A percentile compares a stretch with the other conserved stretches of the same genome.
Evolutionary conservation across 2,797 vertebrate genomes (phyloP).

Genomic region (Hirundo rustica): DNA sequence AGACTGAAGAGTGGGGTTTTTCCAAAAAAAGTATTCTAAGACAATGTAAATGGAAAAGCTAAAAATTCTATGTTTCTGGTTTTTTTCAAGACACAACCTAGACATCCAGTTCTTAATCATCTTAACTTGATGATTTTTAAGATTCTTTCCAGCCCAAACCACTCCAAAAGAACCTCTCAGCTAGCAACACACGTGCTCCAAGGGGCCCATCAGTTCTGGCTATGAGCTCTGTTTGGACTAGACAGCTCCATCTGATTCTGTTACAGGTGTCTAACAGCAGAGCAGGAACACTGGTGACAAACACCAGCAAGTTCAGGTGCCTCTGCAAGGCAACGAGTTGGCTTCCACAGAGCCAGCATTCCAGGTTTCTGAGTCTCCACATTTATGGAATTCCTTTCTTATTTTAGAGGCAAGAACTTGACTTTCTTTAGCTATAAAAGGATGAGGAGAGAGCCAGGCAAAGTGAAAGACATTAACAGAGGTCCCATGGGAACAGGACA

Average conservation of each 20-base stretch:
- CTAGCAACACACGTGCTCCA: background rate
- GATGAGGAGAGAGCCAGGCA: slow-evolving; percentile 26
- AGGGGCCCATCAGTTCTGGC: background rate
- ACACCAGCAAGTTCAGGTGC: background rate
- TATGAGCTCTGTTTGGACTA: background rate
- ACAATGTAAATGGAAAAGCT: background rate
- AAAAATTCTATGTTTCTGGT: background rate
- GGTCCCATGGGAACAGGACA: background rate
- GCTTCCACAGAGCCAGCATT: background rate
- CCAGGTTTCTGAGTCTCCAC: slow-evolving; percentile 33
- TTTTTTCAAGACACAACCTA: background rate
- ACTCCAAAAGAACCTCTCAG: background rate
- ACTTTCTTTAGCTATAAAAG: slow-evolving; percentile 50
- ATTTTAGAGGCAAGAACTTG: slow-evolving; percentile 40
- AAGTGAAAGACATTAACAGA: background rate
- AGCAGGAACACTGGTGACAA: background rate
- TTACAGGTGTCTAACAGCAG: background rate
- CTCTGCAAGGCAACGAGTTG: background rate
- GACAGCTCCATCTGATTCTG: background rate
- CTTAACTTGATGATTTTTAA: background rate
- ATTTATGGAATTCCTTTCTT: slow-evolving; percentile 53
- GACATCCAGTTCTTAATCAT: background rate
- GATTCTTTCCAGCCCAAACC: background rate
- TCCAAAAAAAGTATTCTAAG: background rate
- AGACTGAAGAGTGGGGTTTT: background rate